A percentile compares a stretch with the other conserved stretches of the same genome.
Evolutionary conservation across 1,140 invertebrate genomes (phyloP).

Genomic region (Drosophila ercepeae): DNA sequence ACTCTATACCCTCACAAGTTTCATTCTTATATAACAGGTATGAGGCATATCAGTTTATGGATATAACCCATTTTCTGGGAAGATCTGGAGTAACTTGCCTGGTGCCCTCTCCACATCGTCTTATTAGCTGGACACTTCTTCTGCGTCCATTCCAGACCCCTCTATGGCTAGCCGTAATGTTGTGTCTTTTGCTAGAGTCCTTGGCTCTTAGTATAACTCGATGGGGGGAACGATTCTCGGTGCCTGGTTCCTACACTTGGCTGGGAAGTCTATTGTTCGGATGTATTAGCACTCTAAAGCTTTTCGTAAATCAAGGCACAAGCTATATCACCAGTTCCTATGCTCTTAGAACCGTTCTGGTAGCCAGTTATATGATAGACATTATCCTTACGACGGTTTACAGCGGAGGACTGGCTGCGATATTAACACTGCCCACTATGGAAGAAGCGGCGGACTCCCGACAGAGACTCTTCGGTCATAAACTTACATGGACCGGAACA

Average conservation of each 20-base stretch:
- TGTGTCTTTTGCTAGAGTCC: slow-evolving; percentile 53
- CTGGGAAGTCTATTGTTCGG: slow-evolving; percentile 52
- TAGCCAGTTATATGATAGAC: slow-evolving; percentile 74
- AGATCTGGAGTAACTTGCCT: slow-evolving; percentile 71
- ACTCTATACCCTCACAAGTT: too few relatives aligned
- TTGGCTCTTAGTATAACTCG: slow-evolving; percentile 46
- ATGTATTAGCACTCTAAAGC: slow-evolving; percentile 59
- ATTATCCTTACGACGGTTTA: slow-evolving; percentile 76
- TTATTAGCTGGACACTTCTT: slow-evolving; percentile 69
- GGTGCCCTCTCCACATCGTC: slow-evolving; percentile 56
- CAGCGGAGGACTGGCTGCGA: slow-evolving; percentile 66
- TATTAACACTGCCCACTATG: slow-evolving; percentile 69
- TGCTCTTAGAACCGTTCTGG: slow-evolving; percentile 56
- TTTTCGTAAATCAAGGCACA: slow-evolving; percentile 73
- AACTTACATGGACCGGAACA: slow-evolving; percentile 62
- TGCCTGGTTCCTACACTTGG: slow-evolving; percentile 12
- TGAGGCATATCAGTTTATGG: slow-evolving; percentile 54
- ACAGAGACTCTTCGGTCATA: slow-evolving; percentile 58
- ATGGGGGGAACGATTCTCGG: slow-evolving; percentile 20
- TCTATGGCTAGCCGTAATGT: slow-evolving; percentile 62
- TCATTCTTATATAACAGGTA: slow-evolving; percentile 37
- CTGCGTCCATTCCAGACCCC: slow-evolving; percentile 63
- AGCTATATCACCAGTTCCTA: slow-evolving; percentile 56
- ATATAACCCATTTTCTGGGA: slow-evolving; percentile 66
- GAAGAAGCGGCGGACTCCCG: slow-evolving; percentile 76